Evolutionary conservation across 2,888 invertebrate genomes (phyloP).

Genomic region (Acholoe squamosa): DNA sequence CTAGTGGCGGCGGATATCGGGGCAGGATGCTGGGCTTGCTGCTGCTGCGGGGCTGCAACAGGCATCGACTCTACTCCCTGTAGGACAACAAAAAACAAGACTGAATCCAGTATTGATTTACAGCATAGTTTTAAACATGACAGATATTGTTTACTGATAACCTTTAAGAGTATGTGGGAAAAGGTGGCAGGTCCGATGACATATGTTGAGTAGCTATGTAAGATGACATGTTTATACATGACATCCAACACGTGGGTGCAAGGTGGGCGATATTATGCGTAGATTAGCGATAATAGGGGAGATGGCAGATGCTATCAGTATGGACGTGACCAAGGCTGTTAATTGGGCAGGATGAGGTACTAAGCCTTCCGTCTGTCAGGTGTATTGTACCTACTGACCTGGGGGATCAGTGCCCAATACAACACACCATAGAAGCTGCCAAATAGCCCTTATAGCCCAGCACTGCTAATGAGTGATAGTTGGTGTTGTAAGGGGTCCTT

Average conservation of each 20-base stretch:
- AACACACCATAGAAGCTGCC: background rate
- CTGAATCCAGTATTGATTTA: too few species aligned
- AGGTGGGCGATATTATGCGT: background rate
- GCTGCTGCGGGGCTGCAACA: background rate
- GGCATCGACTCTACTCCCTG: background rate
- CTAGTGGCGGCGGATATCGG: background rate
- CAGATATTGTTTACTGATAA: too few species aligned
- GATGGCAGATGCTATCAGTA: background rate
- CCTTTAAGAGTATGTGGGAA: too few species aligned
- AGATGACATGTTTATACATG: background rate
- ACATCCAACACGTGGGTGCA: background rate
- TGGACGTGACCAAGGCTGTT: background rate
- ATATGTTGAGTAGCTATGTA: too few species aligned
- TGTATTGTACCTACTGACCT: background rate
- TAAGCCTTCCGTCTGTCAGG: background rate
- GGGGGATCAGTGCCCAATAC: background rate
- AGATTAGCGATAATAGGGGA: background rate
- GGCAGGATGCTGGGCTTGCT: background rate
- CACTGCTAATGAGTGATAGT: background rate
- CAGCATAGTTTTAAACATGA: too few species aligned
- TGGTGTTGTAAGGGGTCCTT: too few species aligned
- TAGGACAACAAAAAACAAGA: background rate
- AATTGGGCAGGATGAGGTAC: conserved; percentile 10
- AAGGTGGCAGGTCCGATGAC: too few species aligned
- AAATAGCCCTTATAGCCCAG: background rate